Evolutionary conservation across 2,797 vertebrate genomes (phyloP).

Genomic region (Furcifer pardalis): DNA sequence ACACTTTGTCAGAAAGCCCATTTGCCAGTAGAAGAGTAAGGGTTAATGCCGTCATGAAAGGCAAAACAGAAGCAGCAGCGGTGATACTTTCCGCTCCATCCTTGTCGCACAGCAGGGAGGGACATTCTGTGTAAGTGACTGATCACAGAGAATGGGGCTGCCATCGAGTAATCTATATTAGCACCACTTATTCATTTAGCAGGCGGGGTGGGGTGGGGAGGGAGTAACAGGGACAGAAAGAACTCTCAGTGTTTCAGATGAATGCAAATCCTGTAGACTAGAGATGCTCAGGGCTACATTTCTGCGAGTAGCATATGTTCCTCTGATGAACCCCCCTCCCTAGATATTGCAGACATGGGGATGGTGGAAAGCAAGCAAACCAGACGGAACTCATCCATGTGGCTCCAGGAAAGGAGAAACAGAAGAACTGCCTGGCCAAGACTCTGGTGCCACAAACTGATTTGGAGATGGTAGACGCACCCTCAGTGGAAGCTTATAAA

Average conservation of each 20-base stretch:
- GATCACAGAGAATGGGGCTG: neutral
- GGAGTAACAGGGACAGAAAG: no score
- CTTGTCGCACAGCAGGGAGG: neutral
- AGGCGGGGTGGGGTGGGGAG: neutral
- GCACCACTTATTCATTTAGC: neutral
- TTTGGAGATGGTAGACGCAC: no score
- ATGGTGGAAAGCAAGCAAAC: neutral
- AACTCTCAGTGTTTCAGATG: neutral
- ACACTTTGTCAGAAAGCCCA: constrained; percentile 6
- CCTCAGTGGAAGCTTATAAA: no score
- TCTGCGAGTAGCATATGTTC: neutral
- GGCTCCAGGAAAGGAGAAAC: neutral
- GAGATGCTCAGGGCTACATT: neutral
- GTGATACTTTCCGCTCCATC: neutral
- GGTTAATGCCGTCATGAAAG: neutral
- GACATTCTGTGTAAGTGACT: neutral
- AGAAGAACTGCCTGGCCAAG: neutral
- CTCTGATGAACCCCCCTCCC: neutral
- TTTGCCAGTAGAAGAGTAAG: constrained; percentile 1
- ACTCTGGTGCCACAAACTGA: neutral
- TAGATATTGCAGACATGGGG: neutral
- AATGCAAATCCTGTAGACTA: neutral
- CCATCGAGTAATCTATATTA: neutral
- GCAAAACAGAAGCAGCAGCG: neutral
- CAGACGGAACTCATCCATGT: neutral